Evolutionary conservation across 2,888 invertebrate species (phyloP).

Genomic region (Marronus borbonicus): DNA sequence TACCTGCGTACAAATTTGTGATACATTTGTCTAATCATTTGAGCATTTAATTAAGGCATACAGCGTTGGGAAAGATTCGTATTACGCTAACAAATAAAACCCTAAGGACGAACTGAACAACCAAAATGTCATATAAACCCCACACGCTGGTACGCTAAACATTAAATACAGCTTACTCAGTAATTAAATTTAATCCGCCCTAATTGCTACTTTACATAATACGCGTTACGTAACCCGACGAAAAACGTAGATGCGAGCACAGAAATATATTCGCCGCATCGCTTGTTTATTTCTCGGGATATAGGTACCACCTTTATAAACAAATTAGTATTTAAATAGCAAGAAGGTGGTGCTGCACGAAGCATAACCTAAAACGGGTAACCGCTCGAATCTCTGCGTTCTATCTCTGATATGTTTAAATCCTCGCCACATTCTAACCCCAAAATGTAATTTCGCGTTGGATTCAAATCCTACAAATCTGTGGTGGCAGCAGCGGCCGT

Average conservation of each 20-base stretch:
- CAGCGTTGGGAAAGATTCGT: background rate
- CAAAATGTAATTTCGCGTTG: conserved; percentile 49
- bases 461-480: conserved; percentile 46
- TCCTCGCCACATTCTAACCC: conserved; percentile 46
- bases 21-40: no score
- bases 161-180: conserved; percentile 30
- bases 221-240: background rate
- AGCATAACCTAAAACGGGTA: background rate
- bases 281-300: conserved; percentile 38
- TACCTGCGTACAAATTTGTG: no score
- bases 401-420: conserved; percentile 48
- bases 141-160: background rate
- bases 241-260: background rate
- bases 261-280: conserved; percentile 36
- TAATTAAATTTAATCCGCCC: conserved; percentile 41
- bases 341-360: conserved; percentile 16
- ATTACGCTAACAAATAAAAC: conserved; percentile 1
- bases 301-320: conserved; percentile 33
- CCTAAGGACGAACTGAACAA: background rate
- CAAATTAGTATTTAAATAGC: conserved; percentile 23
- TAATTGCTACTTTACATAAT: conserved; percentile 47
- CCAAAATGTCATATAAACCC: background rate
- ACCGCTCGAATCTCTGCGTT: conserved; percentile 41
- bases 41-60: background rate
- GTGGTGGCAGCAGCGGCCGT: conserved; percentile 30